Evolutionary conservation across 2,888 invertebrate genomes (phyloP).

Genomic region (Diachrysia chrysitis): DNA sequence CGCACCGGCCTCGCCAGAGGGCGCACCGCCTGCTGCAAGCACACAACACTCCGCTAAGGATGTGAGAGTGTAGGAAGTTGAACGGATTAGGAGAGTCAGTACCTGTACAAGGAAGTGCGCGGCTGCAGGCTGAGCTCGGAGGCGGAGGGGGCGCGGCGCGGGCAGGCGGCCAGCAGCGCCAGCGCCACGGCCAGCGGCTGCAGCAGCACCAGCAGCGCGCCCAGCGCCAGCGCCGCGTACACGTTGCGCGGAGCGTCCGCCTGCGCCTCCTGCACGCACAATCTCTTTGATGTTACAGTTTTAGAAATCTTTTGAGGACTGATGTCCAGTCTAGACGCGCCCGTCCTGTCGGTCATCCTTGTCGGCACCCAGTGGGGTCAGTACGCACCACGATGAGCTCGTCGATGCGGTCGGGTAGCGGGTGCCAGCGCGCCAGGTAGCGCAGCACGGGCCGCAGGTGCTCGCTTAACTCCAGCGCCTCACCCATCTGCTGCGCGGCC

Average conservation of each 20-base stretch:
- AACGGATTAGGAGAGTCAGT: not conserved
- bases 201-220: slow-evolving; percentile 62
- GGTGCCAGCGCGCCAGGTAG: slow-evolving; percentile 65
- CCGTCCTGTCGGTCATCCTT: not conserved
- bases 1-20: slow-evolving; percentile 33
- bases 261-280: slow-evolving; percentile 67
- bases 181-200: slow-evolving; percentile 64
- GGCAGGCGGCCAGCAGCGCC: slow-evolving; percentile 60
- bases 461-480: slow-evolving; percentile 63
- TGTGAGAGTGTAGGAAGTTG: not conserved
- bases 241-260: slow-evolving; percentile 71
- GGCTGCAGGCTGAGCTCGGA: slow-evolving; percentile 36
- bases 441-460: slow-evolving; percentile 66
- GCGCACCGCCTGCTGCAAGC: slow-evolving; percentile 40
- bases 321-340: not conserved
- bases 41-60: slow-evolving; percentile 21
- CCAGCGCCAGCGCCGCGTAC: slow-evolving; percentile 63
- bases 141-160: slow-evolving; percentile 22
- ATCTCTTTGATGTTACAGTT: not conserved
- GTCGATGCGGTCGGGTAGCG: slow-evolving; percentile 64
- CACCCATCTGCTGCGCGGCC: slow-evolving; percentile 59
- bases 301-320: not conserved
- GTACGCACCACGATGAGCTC: slow-evolving; percentile 61
- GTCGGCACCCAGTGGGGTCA: not conserved
- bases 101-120: slow-evolving; percentile 37